Conservation (phyloP, 2,888 invertebrate genomes). For the Zootermopsis nevadensis region DNA sequence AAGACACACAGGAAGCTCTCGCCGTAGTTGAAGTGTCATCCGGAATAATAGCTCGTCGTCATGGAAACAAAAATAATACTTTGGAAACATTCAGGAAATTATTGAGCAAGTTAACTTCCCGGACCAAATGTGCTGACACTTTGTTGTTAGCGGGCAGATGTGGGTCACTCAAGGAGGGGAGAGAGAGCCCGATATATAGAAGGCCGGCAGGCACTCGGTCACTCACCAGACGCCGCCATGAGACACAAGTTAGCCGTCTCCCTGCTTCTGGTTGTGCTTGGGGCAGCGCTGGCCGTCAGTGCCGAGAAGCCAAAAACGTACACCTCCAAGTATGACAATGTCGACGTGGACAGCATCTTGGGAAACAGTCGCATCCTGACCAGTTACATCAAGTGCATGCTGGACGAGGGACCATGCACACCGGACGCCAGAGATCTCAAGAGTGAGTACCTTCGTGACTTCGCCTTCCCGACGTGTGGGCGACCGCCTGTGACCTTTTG, state of each 20-base stretch:
- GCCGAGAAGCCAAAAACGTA: constrained; percentile 58
- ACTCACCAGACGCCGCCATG: background rate
- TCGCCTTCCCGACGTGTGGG: no score
- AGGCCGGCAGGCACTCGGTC: background rate
- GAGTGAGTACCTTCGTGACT: no score
- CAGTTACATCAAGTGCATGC: constrained; percentile 72
- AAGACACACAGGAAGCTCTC: no score
- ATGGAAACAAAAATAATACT: no score
- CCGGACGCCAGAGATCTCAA: constrained; percentile 71
- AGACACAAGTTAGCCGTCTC: background rate
- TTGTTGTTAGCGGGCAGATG: no score
- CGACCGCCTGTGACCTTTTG: no score
- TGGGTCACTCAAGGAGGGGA: background rate
- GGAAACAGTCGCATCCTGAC: constrained; percentile 68
- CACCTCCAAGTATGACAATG: constrained; percentile 67
- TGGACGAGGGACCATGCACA: constrained; percentile 71
- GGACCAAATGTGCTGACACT: background rate
- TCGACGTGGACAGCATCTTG: constrained; percentile 70
- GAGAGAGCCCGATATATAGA: background rate
- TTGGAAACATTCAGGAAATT: no score
- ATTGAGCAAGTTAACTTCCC: background rate
- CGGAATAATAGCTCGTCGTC: no score
- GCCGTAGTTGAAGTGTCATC: no score
- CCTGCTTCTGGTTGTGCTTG: constrained; percentile 53
- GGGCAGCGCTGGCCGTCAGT: constrained; percentile 56